Conservation (phyloP, 2,888 invertebrate genomes). For the Oscheius sp. region DNA sequence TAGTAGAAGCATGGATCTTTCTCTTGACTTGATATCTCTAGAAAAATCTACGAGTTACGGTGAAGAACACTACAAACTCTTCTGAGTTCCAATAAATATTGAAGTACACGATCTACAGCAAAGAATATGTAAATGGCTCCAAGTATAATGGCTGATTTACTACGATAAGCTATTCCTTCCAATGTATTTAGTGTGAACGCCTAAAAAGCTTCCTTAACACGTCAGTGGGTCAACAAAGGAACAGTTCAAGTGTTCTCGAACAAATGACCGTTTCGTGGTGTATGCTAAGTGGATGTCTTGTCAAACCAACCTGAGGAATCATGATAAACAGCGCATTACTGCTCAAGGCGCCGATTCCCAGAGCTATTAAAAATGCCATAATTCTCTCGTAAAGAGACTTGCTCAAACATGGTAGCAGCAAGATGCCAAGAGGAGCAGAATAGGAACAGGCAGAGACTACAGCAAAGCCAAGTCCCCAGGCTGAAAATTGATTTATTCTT, state of each 20-base stretch:
- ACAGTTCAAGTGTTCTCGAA: background rate
- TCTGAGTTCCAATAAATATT: slow-evolving; percentile 66
- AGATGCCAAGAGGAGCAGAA: slow-evolving; percentile 68
- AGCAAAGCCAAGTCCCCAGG: slow-evolving; percentile 68
- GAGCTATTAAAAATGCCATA: slow-evolving; percentile 70
- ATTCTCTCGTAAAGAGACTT: slow-evolving; percentile 65
- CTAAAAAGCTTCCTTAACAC: slow-evolving; percentile 36
- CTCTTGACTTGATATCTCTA: slow-evolving; percentile 52
- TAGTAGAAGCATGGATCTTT: slow-evolving; percentile 58
- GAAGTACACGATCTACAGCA: slow-evolving; percentile 66
- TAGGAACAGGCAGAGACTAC: slow-evolving; percentile 67
- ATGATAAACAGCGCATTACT: slow-evolving; percentile 69
- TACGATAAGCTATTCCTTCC: slow-evolving; percentile 61
- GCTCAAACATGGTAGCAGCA: slow-evolving; percentile 63
- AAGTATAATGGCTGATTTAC: slow-evolving; percentile 67
- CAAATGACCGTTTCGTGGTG: slow-evolving; percentile 11
- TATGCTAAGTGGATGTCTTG: background rate
- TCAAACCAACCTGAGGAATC: slow-evolving; percentile 60
- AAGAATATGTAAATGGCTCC: slow-evolving; percentile 67
- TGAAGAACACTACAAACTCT: slow-evolving; percentile 42
- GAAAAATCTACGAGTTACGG: slow-evolving; percentile 2
- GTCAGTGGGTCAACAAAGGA: background rate
- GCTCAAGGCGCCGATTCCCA: slow-evolving; percentile 69
- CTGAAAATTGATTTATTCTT: slow-evolving; percentile 45
- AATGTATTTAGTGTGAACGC: slow-evolving; percentile 66